phyloP scores from a whole-genome alignment of 2,888 invertebrate species.

The Sarcophaga carnaria region DNA sequence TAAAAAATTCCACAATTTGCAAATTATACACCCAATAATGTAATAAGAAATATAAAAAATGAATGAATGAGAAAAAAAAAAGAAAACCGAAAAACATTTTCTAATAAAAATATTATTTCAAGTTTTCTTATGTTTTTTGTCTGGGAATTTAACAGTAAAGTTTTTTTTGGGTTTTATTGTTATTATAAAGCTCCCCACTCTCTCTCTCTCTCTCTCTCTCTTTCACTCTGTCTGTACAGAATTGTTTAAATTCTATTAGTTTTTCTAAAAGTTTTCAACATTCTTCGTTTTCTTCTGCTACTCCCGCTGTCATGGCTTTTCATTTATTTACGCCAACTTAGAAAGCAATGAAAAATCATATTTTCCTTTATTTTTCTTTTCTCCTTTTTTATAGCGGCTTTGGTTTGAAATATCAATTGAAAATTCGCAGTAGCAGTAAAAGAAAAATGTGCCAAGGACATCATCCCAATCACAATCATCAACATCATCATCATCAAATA shows the following conservation, averaged over 20 bases:
- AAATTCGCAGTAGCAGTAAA: not conserved
- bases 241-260: not conserved
- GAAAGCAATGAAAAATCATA: constrained; percentile 14
- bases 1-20: too few relatives aligned
- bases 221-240: too few relatives aligned
- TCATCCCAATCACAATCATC: not conserved
- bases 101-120: constrained; percentile 21
- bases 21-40: not conserved
- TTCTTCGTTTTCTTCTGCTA: too few relatives aligned
- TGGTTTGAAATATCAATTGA: too few relatives aligned
- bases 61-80: not conserved
- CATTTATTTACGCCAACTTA: constrained; percentile 8
- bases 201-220: too few relatives aligned
- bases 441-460: not conserved
- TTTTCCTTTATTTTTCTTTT: constrained; percentile 2
- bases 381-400: too few relatives aligned
- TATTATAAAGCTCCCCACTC: too few relatives aligned
- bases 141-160: not conserved
- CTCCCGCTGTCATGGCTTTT: not conserved
- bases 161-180: not conserved
- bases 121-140: not conserved
- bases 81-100: not conserved
- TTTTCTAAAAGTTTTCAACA: not conserved
- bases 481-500: not conserved
- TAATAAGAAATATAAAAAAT: not conserved